Base-by-base conservation (phyloP, 35 echinoderm and acorn worm genomes). In the Patiria miniata region DNA sequence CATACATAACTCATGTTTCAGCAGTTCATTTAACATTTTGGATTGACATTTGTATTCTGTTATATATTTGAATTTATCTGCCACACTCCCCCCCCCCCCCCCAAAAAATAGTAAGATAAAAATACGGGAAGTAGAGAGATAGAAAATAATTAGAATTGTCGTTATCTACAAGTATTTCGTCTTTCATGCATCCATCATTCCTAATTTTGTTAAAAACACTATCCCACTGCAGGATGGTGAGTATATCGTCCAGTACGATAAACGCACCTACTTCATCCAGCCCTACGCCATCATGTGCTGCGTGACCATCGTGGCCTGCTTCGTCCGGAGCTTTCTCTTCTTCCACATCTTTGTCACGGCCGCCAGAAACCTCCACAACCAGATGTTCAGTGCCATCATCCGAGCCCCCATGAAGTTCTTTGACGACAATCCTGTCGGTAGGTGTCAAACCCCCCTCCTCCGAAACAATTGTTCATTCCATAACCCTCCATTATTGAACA, bases 341-440 rank as follows among this genome's bases (percentile, higher is more conserved):
- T 93, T 91, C 82, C 36, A 68, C 78, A 88, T 97, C 40, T 69
- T 86, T 38, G 78, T 97, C 77, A 91, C 65, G n/a, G 80, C 95
- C 47, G 88, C 95, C 59, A 88, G 87, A 39, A 77, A 55, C 36
- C 91, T 97, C 28, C 95, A 97, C 65, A 97, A 97, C 77, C 80
- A 84, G 47, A 97, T 97, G 95, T 97, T 97, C 69, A 16, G 34
- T 4, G 68, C 95, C 19, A 83, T 97, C 76, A 90, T 97, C 88
- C 50, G 91, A 26, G 88, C 88, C 23, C 95, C 95, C 10, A 97
- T 97, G 89, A 30, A 81, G 39, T 97, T 97, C 39, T 97, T 91
- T 78, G 95, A 97, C 83, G 89, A 91, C 21, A 97, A 97, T 76
- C 88, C 95, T 18, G 52, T 90, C 37, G 95, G 95, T 97, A 77